Base-by-base conservation (phyloP, 2,113 vertebrate species). In the Guaruba guarouba region DNA sequence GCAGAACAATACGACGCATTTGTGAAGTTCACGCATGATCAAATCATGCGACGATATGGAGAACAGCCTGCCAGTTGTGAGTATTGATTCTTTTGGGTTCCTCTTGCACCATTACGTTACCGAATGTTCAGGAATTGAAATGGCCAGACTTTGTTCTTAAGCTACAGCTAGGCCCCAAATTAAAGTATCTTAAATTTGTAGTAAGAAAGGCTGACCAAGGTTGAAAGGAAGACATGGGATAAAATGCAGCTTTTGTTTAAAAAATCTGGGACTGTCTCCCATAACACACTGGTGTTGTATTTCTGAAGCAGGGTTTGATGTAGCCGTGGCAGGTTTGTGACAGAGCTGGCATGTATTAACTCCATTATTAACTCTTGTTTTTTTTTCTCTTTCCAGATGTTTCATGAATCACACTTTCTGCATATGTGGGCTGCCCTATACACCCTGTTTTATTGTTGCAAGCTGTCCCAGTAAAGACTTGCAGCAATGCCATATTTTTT, bases 1-100 rank as follows among this genome's bases (percentile, higher is more conserved):
- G 64, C 97, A 99, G 99, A 99, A 98, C 99, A 99, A 97, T 99
- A 99, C 35, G 99, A 99, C 97, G 99, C 99, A n/a, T 99, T 99
- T 98, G 99, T 99, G 98, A 99, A 99, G 98, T 99, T 99, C 98
- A 99, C 99, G 91, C 99, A 99, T 90, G 99, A 99, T 96, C 99
- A 99, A 62, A 98, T 99, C 97, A 99, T 99, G 99, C 99, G 99
- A 98, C 98, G 99, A 98, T 99, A 99, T 90, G 99, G 99, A 96
- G 99, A 99, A 98, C 99, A 99, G 98, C 99, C 99, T 96, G 99
- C 99, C 92, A 99, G 99, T 98, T 99, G 99, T 99, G 97, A 99
- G 99, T 99, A 97, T 41, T 37, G 37, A 37, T 69, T 39, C 33
- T 70, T 71, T 64, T 25, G 49, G 20, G 5, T 68, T 71, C 39